phyloP scores from a whole-genome alignment of 2,888 invertebrate genomes.

The Pardosa pseudoannulata region DNA sequence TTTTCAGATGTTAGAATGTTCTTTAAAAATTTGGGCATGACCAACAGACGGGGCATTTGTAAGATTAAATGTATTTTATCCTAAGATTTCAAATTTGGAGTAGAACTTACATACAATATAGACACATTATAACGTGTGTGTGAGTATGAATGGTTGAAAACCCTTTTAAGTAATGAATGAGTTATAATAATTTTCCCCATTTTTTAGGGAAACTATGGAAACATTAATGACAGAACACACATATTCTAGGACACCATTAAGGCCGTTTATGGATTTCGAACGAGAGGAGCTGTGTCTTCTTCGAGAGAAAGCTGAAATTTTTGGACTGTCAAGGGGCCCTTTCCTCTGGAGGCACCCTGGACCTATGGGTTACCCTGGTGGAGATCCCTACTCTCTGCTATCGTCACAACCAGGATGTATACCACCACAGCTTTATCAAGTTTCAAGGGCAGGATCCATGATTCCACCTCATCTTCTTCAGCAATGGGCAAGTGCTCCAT shows the following conservation, averaged over 20 bases:
- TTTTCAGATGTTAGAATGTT: too few relatives aligned
- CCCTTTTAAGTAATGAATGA: too few relatives aligned
- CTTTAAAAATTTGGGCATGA: too few relatives aligned
- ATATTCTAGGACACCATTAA: slow-evolving; percentile 62
- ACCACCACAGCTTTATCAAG: slow-evolving; percentile 24
- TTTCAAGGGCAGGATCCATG: slow-evolving; percentile 35
- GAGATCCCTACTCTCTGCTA: slow-evolving; percentile 42
- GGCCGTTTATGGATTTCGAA: slow-evolving; percentile 63
- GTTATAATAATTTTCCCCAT: too few relatives aligned
- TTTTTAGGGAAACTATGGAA: slow-evolving; percentile 88
- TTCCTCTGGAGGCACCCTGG: slow-evolving; percentile 47
- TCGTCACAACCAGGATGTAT: slow-evolving; percentile 27
- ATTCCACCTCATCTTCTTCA: slow-evolving; percentile 50
- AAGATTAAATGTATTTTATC: too few relatives aligned
- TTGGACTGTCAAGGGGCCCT: slow-evolving; percentile 20
- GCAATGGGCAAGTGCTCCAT: slow-evolving; percentile 33
- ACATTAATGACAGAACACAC: slow-evolving; percentile 76
- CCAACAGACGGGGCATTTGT: too few relatives aligned
- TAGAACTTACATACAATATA: too few relatives aligned
- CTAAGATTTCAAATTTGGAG: too few relatives aligned
- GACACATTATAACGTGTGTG: too few relatives aligned
- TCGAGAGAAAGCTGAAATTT: slow-evolving; percentile 55
- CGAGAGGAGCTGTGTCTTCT: slow-evolving; percentile 57
- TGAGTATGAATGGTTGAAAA: too few relatives aligned
- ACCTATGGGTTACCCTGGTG: slow-evolving; percentile 4